Conservation (phyloP, 2,797 vertebrate species). For the Artibeus lituratus region DNA sequence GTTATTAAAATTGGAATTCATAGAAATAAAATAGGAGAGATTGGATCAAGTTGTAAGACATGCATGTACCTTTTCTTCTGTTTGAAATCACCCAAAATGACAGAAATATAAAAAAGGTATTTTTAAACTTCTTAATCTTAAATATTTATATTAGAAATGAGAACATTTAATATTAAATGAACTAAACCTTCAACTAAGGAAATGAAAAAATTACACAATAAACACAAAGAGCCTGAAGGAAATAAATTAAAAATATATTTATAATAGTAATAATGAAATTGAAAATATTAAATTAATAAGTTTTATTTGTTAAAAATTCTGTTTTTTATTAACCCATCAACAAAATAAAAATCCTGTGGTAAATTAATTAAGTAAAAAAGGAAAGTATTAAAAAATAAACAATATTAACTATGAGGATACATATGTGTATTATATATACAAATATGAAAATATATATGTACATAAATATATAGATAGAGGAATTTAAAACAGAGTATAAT, state of each 20-base stretch:
- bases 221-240: neutral
- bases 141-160: neutral
- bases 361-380: neutral
- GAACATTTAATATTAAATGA: neutral
- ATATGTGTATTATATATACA: neutral
- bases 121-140: neutral
- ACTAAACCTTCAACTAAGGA: neutral
- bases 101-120: neutral
- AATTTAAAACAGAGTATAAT: neutral
- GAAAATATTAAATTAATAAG: neutral
- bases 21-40: neutral
- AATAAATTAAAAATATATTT: neutral
- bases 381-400: neutral
- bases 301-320: neutral
- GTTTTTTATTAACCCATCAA: neutral
- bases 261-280: neutral
- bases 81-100: neutral
- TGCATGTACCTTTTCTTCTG: neutral
- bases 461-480: neutral
- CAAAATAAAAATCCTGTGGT: neutral
- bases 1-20: neutral
- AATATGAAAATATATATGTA: no score
- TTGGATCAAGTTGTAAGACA: neutral
- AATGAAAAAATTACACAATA: conserved; percentile 1
- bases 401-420: neutral